A percentile compares a stretch with the other conserved stretches of the same genome.
phyloP scores from a whole-genome alignment of 2,888 invertebrate genomes.

The Carabus problematicus region DNA sequence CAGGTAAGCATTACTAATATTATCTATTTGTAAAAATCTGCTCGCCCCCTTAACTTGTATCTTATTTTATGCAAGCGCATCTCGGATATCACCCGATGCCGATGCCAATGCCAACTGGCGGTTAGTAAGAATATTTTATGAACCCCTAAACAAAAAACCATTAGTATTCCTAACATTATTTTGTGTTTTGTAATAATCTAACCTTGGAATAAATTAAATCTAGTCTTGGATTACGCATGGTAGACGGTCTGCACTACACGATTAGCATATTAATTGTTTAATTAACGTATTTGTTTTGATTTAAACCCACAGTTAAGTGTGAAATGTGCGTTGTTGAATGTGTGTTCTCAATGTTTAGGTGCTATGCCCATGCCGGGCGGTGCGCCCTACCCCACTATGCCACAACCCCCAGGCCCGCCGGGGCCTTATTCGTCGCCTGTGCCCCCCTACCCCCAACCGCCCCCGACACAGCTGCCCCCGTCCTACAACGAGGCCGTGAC shows the following conservation, averaged over 20 bases:
- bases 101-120: not conserved
- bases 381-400: conserved; percentile 29
- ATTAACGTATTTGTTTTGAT: too few relatives aligned
- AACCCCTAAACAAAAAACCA: not conserved
- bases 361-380: not conserved
- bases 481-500: conserved; percentile 45
- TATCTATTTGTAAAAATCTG: not conserved
- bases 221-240: too few relatives aligned
- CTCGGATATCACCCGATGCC: conserved; percentile 1
- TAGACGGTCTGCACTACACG: too few relatives aligned
- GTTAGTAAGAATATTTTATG: not conserved
- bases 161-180: too few relatives aligned
- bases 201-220: too few relatives aligned
- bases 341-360: too few relatives aligned
- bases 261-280: conserved; percentile 9
- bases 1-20: conserved; percentile 17
- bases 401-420: conserved; percentile 23
- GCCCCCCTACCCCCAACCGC: conserved; percentile 41
- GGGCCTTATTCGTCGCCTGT: conserved; percentile 25
- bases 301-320: too few relatives aligned
- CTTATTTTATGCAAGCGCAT: not conserved
- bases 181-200: too few relatives aligned
- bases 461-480: conserved; percentile 43
- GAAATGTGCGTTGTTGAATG: too few relatives aligned
- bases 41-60: too few relatives aligned